Evolutionary conservation across 2,113 vertebrate species (phyloP).

Genomic region (Todiramphus chloris): DNA sequence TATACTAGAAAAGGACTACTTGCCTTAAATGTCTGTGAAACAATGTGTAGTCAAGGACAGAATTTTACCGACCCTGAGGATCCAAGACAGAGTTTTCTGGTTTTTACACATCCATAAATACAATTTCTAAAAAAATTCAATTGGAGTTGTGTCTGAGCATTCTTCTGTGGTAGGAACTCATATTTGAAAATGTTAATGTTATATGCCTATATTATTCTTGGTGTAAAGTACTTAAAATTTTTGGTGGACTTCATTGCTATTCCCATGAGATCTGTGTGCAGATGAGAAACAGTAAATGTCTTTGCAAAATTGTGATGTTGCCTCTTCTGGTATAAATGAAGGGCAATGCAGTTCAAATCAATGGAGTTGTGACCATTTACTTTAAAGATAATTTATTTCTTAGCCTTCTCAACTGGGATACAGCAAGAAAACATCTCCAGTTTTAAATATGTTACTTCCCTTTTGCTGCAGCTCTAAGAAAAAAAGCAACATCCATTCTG

Average conservation of each 20-base stretch:
- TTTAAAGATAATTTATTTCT: not conserved
- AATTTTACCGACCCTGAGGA: not conserved
- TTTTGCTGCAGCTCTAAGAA: not conserved
- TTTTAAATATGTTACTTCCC: not conserved
- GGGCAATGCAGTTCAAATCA: not conserved
- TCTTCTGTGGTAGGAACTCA: not conserved
- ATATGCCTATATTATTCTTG: not conserved
- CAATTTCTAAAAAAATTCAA: not conserved
- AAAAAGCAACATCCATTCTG: not conserved
- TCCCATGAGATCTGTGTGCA: not conserved
- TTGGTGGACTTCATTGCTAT: not conserved
- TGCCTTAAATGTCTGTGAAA: not conserved
- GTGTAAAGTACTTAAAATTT: not conserved
- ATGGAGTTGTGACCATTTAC: not conserved
- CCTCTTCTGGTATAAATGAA: not conserved
- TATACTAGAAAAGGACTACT: not conserved
- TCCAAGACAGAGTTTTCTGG: not conserved
- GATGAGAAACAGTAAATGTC: not conserved
- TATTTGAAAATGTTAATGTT: not conserved
- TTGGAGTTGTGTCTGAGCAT: not conserved
- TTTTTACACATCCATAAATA: not conserved
- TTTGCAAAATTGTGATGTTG: not conserved
- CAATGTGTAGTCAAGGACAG: not conserved
- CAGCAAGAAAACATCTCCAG: not conserved
- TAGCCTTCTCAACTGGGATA: not conserved